These are phyloP conservation scores for Bostrychus sinensis DNA, from an alignment of 2,113 vertebrate species.

Conservation along the genomic window DNA sequence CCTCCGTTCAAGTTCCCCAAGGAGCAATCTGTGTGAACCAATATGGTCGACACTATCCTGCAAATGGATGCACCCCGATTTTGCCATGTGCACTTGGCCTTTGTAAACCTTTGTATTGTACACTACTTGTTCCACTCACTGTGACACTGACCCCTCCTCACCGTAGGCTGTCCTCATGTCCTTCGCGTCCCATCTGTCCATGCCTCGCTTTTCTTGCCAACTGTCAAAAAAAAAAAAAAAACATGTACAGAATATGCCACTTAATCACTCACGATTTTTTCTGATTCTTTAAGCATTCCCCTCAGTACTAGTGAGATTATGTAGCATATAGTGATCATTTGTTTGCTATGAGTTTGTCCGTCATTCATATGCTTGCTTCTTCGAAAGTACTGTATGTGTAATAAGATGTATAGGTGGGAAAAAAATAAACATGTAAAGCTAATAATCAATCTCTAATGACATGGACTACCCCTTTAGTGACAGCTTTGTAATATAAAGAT, in stretches of 20 bases:
- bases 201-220: slow-evolving; percentile 50
- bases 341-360: slow-evolving; percentile 57
- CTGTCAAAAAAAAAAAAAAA: slow-evolving; percentile 39
- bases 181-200: slow-evolving; percentile 38
- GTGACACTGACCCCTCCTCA: slow-evolving; percentile 24
- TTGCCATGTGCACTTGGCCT: slow-evolving; percentile 23
- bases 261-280: slow-evolving; percentile 38
- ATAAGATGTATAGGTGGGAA: slow-evolving; percentile 61
- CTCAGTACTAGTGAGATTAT: slow-evolving; percentile 56
- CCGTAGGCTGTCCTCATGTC: neutral
- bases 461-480: slow-evolving; percentile 63
- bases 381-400: slow-evolving; percentile 70
- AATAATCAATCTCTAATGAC: slow-evolving; percentile 57
- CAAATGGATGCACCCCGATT: slow-evolving; percentile 12
- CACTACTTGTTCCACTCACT: slow-evolving; percentile 58
- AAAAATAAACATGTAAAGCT: slow-evolving; percentile 39
- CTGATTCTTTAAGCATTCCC: slow-evolving; percentile 38
- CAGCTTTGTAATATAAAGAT: slow-evolving; percentile 43
- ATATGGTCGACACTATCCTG: slow-evolving; percentile 9
- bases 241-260: slow-evolving; percentile 60
- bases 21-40: slow-evolving; percentile 85
- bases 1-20: slow-evolving; percentile 85
- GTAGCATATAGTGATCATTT: slow-evolving; percentile 39
- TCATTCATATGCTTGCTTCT: slow-evolving; percentile 72
- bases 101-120: slow-evolving; percentile 42